Evolutionary conservation across 1,140 invertebrate genomes (phyloP).

Genomic region (Littorina saxatilis): DNA sequence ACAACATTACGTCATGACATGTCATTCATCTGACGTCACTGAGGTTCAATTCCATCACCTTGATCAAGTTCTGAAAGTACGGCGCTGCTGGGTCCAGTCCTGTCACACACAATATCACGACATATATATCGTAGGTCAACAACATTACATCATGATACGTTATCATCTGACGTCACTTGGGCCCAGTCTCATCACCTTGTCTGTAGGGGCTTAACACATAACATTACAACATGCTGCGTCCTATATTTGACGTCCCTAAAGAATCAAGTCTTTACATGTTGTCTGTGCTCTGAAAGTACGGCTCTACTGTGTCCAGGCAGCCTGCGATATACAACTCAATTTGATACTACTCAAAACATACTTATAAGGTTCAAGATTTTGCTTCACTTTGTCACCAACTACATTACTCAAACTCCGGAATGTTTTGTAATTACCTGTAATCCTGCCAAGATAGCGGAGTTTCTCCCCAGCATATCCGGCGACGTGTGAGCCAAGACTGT

Average conservation of each 20-base stretch:
- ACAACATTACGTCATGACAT: too few relatives aligned
- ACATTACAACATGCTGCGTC: too few relatives aligned
- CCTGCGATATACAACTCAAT: neutral
- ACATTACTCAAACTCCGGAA: neutral
- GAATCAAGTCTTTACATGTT: too few relatives aligned
- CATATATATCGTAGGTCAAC: neutral
- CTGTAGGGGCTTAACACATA: too few relatives aligned
- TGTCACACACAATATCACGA: too few relatives aligned
- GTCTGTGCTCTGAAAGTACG: too few relatives aligned
- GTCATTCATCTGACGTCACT: constrained; percentile 88
- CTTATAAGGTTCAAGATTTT: neutral
- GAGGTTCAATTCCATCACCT: constrained; percentile 73
- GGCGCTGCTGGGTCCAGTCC: too few relatives aligned
- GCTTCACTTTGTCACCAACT: neutral
- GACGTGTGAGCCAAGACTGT: constrained; percentile 71
- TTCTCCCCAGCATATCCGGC: constrained; percentile 68
- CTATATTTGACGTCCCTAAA: too few relatives aligned
- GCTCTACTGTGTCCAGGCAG: too few relatives aligned
- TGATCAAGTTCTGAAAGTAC: constrained; percentile 79
- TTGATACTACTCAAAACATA: neutral
- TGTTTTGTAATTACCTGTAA: constrained; percentile 77
- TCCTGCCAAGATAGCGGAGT: constrained; percentile 81
- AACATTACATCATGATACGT: too few relatives aligned
- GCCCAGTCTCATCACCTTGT: too few relatives aligned
- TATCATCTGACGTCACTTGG: too few relatives aligned